Percentiles rank a stretch among this genome's conserved stretches.
phyloP scores from a whole-genome alignment of 2,113 vertebrate species.

The Nicator chloris region DNA sequence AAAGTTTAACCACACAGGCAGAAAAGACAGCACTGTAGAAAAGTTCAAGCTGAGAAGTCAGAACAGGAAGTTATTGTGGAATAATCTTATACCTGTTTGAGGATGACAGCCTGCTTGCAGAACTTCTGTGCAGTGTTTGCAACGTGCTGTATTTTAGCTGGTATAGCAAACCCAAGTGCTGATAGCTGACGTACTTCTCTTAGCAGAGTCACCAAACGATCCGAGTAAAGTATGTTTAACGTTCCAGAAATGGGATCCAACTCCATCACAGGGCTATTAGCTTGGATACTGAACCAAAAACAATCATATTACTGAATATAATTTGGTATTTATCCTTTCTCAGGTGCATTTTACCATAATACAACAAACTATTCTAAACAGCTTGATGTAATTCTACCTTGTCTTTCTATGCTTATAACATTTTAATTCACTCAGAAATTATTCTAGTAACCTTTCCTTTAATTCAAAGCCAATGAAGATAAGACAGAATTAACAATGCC shows the following conservation, averaged over 20 bases:
- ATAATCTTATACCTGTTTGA: slow-evolving; percentile 83
- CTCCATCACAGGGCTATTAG: slow-evolving; percentile 90
- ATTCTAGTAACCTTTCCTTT: background rate
- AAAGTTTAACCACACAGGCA: background rate
- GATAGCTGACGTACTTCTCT: slow-evolving; percentile 94
- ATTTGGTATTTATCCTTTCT: background rate
- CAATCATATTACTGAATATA: background rate
- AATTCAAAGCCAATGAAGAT: background rate
- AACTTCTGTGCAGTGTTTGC: slow-evolving; percentile 90
- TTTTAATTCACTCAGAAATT: background rate
- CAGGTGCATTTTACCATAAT: background rate
- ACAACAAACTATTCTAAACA: background rate
- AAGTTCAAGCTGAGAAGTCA: background rate
- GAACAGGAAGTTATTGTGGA: background rate
- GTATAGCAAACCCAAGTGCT: slow-evolving; percentile 89
- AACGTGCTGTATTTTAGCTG: slow-evolving; percentile 86
- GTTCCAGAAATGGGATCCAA: slow-evolving; percentile 86
- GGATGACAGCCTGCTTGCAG: slow-evolving; percentile 91
- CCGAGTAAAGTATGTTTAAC: slow-evolving; percentile 92
- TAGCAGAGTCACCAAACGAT: slow-evolving; percentile 86
- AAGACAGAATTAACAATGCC: background rate
- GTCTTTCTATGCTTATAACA: background rate
- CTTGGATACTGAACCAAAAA: slow-evolving; percentile 81
- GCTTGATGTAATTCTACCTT: background rate
- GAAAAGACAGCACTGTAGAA: background rate